Conservation (phyloP, 2,797 vertebrate species). For the Lutjanus argentimaculatus region DNA sequence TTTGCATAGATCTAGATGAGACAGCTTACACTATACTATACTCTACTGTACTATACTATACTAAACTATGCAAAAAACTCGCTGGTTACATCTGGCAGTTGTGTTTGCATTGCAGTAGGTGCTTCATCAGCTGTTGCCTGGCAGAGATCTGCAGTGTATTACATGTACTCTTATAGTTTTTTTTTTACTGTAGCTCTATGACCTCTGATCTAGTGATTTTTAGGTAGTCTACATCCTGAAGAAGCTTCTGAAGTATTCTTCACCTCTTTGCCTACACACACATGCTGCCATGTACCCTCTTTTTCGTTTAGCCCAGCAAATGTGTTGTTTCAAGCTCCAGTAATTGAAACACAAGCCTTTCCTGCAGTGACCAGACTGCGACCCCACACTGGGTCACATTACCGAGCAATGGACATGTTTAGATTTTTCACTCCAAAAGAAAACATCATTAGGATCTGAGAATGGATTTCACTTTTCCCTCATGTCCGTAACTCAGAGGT, state of each 20-base stretch:
- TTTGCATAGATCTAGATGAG: too few relatives aligned
- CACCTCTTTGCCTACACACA: conserved; percentile 7
- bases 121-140: too few relatives aligned
- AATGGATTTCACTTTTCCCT: conserved; percentile 84
- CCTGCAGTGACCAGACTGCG: conserved; percentile 81
- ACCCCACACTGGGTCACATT: conserved; percentile 83
- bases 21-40: too few relatives aligned
- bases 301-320: conserved; percentile 42
- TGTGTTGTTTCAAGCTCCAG: conserved; percentile 77
- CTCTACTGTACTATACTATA: too few relatives aligned
- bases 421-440: conserved; percentile 84
- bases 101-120: too few relatives aligned
- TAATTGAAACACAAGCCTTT: conserved; percentile 82
- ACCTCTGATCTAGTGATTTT: conserved; percentile 22
- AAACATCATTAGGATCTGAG: conserved; percentile 86
- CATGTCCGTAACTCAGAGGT: conserved; percentile 72
- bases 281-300: not conserved
- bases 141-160: too few relatives aligned
- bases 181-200: not conserved
- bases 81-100: too few relatives aligned
- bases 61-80: too few relatives aligned
- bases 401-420: conserved; percentile 85
- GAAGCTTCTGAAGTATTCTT: not conserved
- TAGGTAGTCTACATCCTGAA: not conserved
- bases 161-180: not conserved